These are phyloP conservation scores for Homarus americanus DNA, from an alignment of 1,140 invertebrate genomes.

Conservation along the genomic window DNA sequence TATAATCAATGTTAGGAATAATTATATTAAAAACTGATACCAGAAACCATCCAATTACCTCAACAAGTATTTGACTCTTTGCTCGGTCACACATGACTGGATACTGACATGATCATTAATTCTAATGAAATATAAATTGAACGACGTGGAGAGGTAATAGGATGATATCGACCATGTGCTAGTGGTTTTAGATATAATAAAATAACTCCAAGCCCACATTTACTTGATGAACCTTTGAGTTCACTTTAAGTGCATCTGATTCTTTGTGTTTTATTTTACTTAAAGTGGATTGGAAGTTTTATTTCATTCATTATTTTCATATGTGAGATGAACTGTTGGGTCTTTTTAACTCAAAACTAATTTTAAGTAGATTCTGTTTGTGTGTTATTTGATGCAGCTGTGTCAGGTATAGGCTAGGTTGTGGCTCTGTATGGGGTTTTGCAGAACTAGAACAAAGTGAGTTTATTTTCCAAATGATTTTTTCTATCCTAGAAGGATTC, in stretches of 20 bases:
- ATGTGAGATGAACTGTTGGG: not conserved
- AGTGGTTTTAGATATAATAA: not conserved
- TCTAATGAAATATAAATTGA: not conserved
- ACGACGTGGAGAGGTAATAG: not conserved
- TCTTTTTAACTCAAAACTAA: not conserved
- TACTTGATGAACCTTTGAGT: not conserved
- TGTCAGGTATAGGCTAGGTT: constrained; percentile 42
- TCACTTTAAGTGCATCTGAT: not conserved
- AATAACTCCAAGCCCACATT: not conserved
- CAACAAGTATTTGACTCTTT: not conserved
- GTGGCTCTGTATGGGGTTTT: constrained; percentile 52
- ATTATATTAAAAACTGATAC: not conserved
- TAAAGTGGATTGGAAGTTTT: not conserved
- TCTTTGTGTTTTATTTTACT: not conserved
- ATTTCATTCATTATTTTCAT: not conserved
- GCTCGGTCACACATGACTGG: too few relatives aligned
- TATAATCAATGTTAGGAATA: not conserved
- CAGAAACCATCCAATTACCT: not conserved
- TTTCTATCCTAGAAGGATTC: constrained; percentile 41
- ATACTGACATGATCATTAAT: too few relatives aligned
- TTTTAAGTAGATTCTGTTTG: not conserved
- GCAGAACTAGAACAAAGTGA: constrained; percentile 63
- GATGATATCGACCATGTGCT: not conserved
- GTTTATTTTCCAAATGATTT: constrained; percentile 58
- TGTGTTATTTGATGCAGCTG: not conserved